These are phyloP conservation scores for Vimba vimba DNA, from an alignment of 2,113 vertebrate genomes.

Conservation along the genomic window DNA sequence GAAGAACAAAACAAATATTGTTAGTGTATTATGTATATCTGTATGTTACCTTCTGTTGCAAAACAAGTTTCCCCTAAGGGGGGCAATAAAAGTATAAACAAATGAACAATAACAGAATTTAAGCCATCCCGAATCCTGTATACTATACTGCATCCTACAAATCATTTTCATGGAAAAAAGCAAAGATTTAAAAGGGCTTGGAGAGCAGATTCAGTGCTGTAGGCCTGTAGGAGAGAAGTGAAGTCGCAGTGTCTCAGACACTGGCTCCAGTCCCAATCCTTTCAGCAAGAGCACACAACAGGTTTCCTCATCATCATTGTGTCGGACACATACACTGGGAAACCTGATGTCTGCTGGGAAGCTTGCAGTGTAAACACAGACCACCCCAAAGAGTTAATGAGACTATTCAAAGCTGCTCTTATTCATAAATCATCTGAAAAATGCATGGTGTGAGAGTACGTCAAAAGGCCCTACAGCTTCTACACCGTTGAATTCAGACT, in stretches of 20 bases:
- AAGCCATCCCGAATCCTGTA: neutral
- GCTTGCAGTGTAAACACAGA: constrained; percentile 8
- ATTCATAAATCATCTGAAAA: neutral
- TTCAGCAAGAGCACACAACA: constrained; percentile 9
- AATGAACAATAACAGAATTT: neutral
- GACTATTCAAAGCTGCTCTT: neutral
- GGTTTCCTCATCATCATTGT: constrained; percentile 21
- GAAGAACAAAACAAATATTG: no score
- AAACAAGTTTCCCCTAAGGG: no score
- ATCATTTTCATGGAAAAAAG: constrained; percentile 21
- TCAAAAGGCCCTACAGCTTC: neutral
- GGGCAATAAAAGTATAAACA: no score
- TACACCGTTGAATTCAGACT: neutral
- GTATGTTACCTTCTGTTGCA: no score
- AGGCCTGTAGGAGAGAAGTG: neutral
- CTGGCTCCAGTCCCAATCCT: constrained; percentile 10
- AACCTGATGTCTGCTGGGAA: constrained; percentile 10
- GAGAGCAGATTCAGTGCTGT: constrained; percentile 15
- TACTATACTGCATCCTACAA: neutral
- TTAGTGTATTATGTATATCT: no score
- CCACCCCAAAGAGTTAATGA: constrained; percentile 18
- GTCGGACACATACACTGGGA: neutral
- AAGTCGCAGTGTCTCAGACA: constrained; percentile 10
- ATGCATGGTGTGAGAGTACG: neutral
- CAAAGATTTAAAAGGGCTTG: constrained; percentile 4